Percentiles rank a stretch among this genome's conserved stretches.
phyloP scores from a whole-genome alignment of 2,797 vertebrate genomes.

The Neopelma chrysocephalum region DNA sequence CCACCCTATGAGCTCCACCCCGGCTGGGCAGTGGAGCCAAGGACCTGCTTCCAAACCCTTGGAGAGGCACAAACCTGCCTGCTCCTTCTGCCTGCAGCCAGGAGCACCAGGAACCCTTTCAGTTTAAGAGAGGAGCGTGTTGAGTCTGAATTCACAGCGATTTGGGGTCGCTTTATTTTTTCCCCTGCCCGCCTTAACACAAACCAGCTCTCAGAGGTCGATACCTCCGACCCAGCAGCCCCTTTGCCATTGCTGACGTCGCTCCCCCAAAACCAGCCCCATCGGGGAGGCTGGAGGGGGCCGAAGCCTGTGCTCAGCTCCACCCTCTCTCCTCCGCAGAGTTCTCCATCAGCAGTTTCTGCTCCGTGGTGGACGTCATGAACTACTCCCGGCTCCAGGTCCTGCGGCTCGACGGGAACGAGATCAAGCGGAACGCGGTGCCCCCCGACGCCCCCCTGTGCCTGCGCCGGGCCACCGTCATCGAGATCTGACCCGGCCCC shows the following conservation, averaged over 20 bases:
- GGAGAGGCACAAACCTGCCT: not conserved
- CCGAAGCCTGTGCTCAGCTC: rapidly evolving
- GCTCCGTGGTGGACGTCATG: conserved; percentile 84
- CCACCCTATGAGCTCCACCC: not conserved
- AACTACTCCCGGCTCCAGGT: conserved; percentile 92
- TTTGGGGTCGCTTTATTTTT: not conserved
- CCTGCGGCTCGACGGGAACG: conserved; percentile 92
- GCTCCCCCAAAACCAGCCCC: rapidly evolving
- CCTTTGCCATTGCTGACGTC: not conserved
- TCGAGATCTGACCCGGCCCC: conserved; percentile 80
- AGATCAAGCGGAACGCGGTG: conserved; percentile 82
- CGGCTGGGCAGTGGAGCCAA: not conserved
- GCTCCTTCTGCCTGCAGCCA: not conserved
- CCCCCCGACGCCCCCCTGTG: conserved; percentile 86
- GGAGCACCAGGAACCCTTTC: not conserved
- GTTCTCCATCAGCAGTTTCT: conserved; percentile 94
- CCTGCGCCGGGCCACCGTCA: conserved; percentile 84
- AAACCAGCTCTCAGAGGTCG: rapidly evolving
- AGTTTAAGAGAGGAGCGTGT: rapidly evolving
- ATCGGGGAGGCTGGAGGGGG: rapidly evolving
- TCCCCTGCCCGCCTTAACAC: not conserved
- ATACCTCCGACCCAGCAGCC: not conserved
- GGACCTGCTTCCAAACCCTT: not conserved
- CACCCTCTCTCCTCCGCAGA: conserved; percentile 71
- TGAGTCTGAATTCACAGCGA: rapidly evolving